phyloP scores from a whole-genome alignment of 2,888 invertebrate species.

The Pyrgus malvae region DNA sequence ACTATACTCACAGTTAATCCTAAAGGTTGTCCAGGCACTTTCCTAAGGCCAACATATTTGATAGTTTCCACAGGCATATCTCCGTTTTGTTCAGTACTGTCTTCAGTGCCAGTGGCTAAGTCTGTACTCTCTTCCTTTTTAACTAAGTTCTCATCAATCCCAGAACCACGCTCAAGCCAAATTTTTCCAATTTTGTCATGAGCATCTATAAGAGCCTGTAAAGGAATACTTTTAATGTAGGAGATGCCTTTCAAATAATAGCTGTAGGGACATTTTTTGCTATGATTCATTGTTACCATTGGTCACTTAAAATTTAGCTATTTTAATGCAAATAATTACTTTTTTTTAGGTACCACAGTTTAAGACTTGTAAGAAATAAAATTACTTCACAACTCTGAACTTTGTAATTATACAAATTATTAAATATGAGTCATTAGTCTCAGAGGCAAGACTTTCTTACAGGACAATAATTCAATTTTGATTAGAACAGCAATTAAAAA shows the following conservation, averaged over 20 bases:
- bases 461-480: background rate
- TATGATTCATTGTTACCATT: no score
- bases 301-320: no score
- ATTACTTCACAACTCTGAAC: no score
- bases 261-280: no score
- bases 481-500: background rate
- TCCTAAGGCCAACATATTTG: constrained; percentile 92
- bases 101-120: constrained; percentile 44
- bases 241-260: no score
- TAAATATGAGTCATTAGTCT: no score
- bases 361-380: no score
- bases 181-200: constrained; percentile 93
- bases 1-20: constrained; percentile 86
- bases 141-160: constrained; percentile 71
- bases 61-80: constrained; percentile 90
- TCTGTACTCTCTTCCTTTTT: constrained; percentile 59
- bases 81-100: constrained; percentile 70
- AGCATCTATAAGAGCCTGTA: constrained; percentile 89
- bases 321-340: no score
- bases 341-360: no score
- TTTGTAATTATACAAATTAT: no score
- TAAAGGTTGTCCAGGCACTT: constrained; percentile 93
- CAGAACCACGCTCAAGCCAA: constrained; percentile 78
- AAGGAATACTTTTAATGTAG: background rate
- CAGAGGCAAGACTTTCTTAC: no score